These are phyloP conservation scores for Dasysyrphus albostriatus DNA, from an alignment of 2,888 invertebrate species.

Conservation along the genomic window DNA sequence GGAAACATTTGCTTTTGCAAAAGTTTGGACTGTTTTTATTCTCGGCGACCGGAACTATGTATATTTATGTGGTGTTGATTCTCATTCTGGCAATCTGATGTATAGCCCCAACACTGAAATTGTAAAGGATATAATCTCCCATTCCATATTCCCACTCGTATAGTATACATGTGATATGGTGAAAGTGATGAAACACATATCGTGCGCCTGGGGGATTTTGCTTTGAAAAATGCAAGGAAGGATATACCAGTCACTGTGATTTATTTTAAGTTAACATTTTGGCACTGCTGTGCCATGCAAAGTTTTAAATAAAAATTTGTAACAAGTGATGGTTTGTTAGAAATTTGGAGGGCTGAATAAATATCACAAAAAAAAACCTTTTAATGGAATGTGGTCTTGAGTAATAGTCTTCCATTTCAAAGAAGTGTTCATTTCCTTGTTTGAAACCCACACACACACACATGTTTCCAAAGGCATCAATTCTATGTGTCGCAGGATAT, in stretches of 20 bases:
- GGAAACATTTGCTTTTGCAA: constrained; percentile 70
- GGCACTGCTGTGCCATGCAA: neutral
- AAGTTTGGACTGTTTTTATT: constrained; percentile 61
- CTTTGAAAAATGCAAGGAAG: constrained; percentile 64
- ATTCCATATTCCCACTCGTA: neutral
- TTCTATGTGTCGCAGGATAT: neutral
- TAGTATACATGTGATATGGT: constrained; percentile 28
- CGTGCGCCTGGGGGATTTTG: constrained; percentile 13
- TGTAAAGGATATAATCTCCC: constrained; percentile 8
- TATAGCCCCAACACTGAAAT: constrained; percentile 36
- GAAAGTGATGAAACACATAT: constrained; percentile 73
- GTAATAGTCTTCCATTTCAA: neutral
- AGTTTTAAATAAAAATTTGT: constrained; percentile 4
- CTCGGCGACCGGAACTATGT: constrained; percentile 68
- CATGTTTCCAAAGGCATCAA: neutral
- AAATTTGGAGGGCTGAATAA: neutral
- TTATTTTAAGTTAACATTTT: constrained; percentile 49
- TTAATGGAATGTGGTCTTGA: constrained; percentile 1
- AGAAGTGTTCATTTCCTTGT: constrained; percentile 12
- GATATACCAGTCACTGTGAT: constrained; percentile 69
- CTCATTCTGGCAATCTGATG: constrained; percentile 62
- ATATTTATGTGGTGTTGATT: constrained; percentile 73
- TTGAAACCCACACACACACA: neutral
- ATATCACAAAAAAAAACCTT: neutral
- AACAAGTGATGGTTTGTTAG: too few species aligned